Evolutionary conservation across 2,113 vertebrate species (phyloP).

Genomic region (Ibidorhyncha struthersii): DNA sequence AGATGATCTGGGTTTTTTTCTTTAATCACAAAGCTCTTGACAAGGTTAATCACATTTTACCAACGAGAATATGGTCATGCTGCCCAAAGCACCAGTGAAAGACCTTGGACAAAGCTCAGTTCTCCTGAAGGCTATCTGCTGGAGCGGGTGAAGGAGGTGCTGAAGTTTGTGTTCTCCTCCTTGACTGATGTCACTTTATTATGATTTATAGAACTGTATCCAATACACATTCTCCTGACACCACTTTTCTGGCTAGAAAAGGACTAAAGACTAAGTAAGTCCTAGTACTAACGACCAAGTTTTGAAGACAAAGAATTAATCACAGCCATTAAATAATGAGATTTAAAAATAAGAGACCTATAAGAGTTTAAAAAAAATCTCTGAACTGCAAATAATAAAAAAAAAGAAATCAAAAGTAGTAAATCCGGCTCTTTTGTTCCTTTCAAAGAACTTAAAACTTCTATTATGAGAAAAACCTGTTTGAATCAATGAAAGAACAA

Average conservation of each 20-base stretch:
- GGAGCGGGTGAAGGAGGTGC: not conserved
- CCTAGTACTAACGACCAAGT: not conserved
- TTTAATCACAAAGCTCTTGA: not conserved
- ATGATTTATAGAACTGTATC: not conserved
- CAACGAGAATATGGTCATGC: accelerated
- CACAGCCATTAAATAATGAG: not conserved
- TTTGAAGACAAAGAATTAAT: not conserved
- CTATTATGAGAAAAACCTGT: not conserved
- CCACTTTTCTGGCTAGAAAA: not conserved
- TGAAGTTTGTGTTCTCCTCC: not conserved
- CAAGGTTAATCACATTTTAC: not conserved
- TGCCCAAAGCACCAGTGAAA: not conserved
- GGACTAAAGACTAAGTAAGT: not conserved
- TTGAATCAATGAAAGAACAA: not conserved
- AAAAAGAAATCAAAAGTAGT: not conserved
- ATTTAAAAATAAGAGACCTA: not conserved
- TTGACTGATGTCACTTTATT: not conserved
- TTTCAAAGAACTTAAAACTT: not conserved
- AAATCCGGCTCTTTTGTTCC: not conserved
- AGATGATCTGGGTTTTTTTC: not conserved
- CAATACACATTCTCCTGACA: not conserved
- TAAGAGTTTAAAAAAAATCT: not conserved
- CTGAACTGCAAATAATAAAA: not conserved
- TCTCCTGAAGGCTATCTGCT: not conserved
- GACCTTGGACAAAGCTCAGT: not conserved